Evolutionary conservation across 1,140 invertebrate genomes (phyloP).

Genomic region (Mactra quadrangularis): DNA sequence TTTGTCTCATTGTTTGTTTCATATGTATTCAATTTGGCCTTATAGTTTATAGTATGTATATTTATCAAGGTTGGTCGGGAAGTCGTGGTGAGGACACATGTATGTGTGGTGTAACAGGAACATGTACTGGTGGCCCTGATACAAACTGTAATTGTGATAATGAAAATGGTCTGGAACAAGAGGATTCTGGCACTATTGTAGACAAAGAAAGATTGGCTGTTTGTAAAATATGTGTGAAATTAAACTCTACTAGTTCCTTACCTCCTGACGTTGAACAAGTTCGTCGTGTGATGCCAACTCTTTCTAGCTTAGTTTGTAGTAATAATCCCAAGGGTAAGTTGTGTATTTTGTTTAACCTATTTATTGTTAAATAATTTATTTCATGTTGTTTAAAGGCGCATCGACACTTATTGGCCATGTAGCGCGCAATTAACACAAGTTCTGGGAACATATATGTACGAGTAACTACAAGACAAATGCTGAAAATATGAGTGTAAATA

Average conservation of each 20-base stretch:
- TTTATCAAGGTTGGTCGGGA: conserved; percentile 68
- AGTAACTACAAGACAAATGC: no score
- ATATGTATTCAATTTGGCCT: no score
- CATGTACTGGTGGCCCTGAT: conserved; percentile 51
- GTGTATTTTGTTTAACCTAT: background rate
- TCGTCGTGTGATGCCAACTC: conserved; percentile 5
- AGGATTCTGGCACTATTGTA: conserved; percentile 65
- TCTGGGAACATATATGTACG: no score
- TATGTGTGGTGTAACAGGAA: conserved; percentile 70
- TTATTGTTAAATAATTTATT: background rate
- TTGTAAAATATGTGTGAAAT: conserved; percentile 68
- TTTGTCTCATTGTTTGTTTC: no score
- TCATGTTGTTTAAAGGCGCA: no score
- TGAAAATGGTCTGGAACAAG: conserved; percentile 53
- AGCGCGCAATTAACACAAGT: no score
- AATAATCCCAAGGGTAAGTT: conserved; percentile 35
- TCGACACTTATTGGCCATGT: no score
- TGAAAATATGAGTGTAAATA: no score
- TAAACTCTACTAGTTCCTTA: conserved; percentile 43
- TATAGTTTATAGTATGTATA: no score
- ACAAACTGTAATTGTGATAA: conserved; percentile 67
- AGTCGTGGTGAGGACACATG: conserved; percentile 66
- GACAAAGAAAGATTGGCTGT: conserved; percentile 64
- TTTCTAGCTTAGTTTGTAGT: conserved; percentile 62
- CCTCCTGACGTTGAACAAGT: background rate